phyloP scores from a whole-genome alignment of 2,797 vertebrate species.

The Odontamblyopus lacepedii region DNA sequence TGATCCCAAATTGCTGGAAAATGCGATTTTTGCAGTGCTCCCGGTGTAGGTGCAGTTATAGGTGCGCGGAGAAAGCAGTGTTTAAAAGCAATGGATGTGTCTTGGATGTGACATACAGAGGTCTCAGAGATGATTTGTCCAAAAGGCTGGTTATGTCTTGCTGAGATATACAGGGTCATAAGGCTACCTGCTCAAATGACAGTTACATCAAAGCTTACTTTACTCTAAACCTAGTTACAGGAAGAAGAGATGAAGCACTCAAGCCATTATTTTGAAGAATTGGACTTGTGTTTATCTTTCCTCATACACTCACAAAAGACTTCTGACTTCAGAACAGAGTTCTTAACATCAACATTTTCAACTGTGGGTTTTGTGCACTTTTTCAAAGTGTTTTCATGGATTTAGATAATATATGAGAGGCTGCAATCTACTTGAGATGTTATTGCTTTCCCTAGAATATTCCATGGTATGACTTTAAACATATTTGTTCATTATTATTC shows the following conservation, averaged over 20 bases:
- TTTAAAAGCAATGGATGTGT: slow-evolving; percentile 43
- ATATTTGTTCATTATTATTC: too few species aligned
- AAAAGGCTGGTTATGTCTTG: background rate
- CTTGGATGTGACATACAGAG: slow-evolving; percentile 23
- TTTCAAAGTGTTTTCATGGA: background rate
- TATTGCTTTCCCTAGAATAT: too few species aligned
- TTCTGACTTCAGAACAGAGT: too few species aligned
- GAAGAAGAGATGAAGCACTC: background rate
- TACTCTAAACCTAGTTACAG: background rate
- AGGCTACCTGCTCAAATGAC: background rate
- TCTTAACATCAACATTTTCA: too few species aligned
- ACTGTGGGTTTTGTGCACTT: background rate
- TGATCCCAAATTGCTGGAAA: slow-evolving; percentile 48
- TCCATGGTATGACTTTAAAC: too few species aligned
- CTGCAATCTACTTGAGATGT: too few species aligned
- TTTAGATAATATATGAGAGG: background rate
- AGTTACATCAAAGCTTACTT: background rate
- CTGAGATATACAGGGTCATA: background rate
- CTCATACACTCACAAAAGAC: background rate
- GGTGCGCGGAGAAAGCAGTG: slow-evolving; percentile 23
- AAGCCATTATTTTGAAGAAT: background rate
- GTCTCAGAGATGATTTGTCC: slow-evolving; percentile 20
- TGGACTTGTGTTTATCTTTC: background rate
- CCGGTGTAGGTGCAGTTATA: slow-evolving; percentile 39
- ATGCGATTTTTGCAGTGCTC: slow-evolving; percentile 47